Base-by-base conservation (phyloP, 2,888 invertebrate genomes). In the Sipha maydis region DNA sequence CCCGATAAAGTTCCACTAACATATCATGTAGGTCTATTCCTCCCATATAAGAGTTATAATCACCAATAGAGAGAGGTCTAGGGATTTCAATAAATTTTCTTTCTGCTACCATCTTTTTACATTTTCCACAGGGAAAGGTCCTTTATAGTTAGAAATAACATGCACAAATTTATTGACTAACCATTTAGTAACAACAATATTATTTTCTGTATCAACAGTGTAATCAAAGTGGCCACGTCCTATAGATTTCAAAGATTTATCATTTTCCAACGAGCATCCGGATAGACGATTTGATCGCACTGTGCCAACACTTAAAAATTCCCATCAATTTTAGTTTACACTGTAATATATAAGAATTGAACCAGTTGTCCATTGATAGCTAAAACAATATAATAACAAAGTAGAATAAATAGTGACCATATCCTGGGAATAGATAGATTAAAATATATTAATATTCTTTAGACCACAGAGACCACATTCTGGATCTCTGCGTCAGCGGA, bases 311-410 rank as follows among this genome's bases (percentile, higher is more conserved):
- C 89, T 54, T 9, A n/a, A 90, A 75, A 28, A 90, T 90, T 21
- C 90, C 90, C 31, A 89, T 41, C 56, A 89, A 28, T 41, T 89
- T 79, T 25, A 90, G 71, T 73, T 89, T 85, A 41, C 80, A 38
- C 21, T 90, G 85, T 7, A 90, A 79, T 38, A 89, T 76, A 11
- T 89, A 69, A 28, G 89, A 90, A 7, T 88, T 73, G 85, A 90
- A 90, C 48, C 77, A 91, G 83, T 90, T 91, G 77, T 91, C 91
- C n/a, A n/a, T n/a, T n/a, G n/a, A n/a, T n/a, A n/a, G n/a, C n/a
- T n/a, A n/a, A n/a, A n/a, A n/a, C n/a, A n/a, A n/a, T n/a, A n/a
- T n/a, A n/a, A n/a, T n/a, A n/a, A n/a, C n/a, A n/a, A n/a, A n/a
- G n/a, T n/a, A n/a, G n/a, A n/a, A n/a, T n/a, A n/a, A n/a, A n/a